Base-by-base conservation (phyloP, 2,797 vertebrate species). In the Sebastes matsubarae region DNA sequence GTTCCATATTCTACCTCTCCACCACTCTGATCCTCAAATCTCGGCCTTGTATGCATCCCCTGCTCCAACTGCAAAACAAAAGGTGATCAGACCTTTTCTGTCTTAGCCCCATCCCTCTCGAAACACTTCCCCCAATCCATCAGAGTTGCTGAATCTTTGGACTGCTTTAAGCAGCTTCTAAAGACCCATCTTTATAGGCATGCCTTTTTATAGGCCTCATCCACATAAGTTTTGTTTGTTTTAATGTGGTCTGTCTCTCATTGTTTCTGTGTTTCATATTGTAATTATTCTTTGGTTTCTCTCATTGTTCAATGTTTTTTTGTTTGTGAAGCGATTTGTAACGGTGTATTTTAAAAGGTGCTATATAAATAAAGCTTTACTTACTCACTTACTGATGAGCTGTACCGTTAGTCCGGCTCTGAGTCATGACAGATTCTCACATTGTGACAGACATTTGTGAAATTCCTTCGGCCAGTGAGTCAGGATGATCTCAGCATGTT, bases 391-490 rank as follows among this genome's bases (percentile, higher is more conserved):
- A 59, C 24, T n/a, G 18, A 61, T 6, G 24, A 38, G 4, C 32
- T 24, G 30, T 38, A 24, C 16, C 3, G 8, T 75, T 52, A 9
- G 50, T 75, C 25, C 36, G 27, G 57, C 34, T 52, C 30, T 54
- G 57, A 71, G 29, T 61, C 65, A 9, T 78, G 25, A 72, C 74
- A 72, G 79, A 88, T 59, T 91, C 67, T 87, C 87, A 83, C 79
- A 81, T 64, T 76, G 38, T 77, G 29, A 54, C 77, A 22, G 13
- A 57, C 30, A 29, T 71, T 50, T 88, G 77, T 70, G 75, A 93
- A 68, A 92, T 93, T 92, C 82, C 83, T 79, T 76, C 3, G 14
- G 54, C 6, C 27, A 29, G 22, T 66, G 74, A 77, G 68, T 79
- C 11, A 24, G 46, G 22, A 79, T 7, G 18, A 80, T 70, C 63